Evolutionary conservation across 2,888 invertebrate genomes (phyloP), one percentile per base, ranked within the genome.

Genomic region (Maniola hyperantus): DNA sequence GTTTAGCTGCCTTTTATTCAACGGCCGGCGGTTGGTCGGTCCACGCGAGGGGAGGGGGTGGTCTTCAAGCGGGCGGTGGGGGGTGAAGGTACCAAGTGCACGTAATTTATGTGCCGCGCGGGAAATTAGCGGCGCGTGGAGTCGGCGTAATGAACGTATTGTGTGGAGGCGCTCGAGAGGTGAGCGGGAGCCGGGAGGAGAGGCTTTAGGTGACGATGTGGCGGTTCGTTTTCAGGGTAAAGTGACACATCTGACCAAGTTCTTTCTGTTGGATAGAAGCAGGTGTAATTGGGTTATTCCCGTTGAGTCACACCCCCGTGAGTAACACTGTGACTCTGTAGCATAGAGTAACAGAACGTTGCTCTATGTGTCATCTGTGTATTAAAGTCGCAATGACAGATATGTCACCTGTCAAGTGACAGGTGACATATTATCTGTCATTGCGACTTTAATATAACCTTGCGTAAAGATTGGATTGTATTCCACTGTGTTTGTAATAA

Each of bases 71-170:
- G 50, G 50, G 20, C 18, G 1, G 34, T 48, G n/a, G 36, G 65
- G 48, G 5, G 59, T 11, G 50, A 48, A 55, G 60, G 62, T 58
- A 64, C 65, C 59, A 65, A 68, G 46, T 64, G 69, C 58, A 61
- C 66, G 74, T 76, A 78, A 80, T 78, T 74, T 78, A 80, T 76
- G 76, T 71, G 74, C 73, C 77, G 70, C 73, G 72, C 75, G 79
- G 79, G 79, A 80, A 79, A 79, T 80, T 79, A 80, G 73, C 73
- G 73, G 62, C 72, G 68, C 70, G 72, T 62, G 70, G 71, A 73
- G 73, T 71, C 68, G 64, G 65, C 71, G 72, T 75, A 74, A 76
- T 76, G 74, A 76, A 74, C 70, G 71, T 71, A 73, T 72, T 75
- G 75, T 72, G 66, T 67, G 69, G 68, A 65, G 67, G 70, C 68